Conservation (phyloP, 2,888 invertebrate species). For the Coenonympha glycerion region DNA sequence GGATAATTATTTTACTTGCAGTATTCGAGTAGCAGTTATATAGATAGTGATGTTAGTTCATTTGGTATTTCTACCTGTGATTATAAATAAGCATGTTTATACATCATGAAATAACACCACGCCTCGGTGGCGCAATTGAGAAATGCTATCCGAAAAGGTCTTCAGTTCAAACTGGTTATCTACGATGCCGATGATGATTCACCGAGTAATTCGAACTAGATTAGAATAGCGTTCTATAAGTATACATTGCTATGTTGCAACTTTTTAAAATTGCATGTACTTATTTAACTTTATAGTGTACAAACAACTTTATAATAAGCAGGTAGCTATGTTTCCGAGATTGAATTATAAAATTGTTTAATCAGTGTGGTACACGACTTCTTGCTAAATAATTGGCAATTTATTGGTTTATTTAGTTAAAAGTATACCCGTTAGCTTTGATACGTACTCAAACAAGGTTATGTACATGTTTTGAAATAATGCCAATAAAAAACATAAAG, state of each 20-base stretch:
- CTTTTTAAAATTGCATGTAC: slow-evolving; percentile 2
- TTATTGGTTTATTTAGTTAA: too few species aligned
- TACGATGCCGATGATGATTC: slow-evolving; percentile 18
- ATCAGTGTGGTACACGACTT: background rate
- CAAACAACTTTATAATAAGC: background rate
- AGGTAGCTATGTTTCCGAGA: too few species aligned
- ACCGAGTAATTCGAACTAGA: slow-evolving; percentile 17
- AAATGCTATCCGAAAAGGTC: slow-evolving; percentile 66
- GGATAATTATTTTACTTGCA: too few species aligned
- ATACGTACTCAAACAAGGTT: too few species aligned
- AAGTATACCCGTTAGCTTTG: too few species aligned
- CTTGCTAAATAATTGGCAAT: background rate
- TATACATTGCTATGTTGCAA: background rate
- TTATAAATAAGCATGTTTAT: background rate
- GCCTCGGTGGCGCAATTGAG: slow-evolving; percentile 66
- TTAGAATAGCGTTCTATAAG: slow-evolving; percentile 12
- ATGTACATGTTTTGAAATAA: too few species aligned
- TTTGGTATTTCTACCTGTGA: background rate
- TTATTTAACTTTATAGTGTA: background rate
- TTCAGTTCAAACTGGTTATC: slow-evolving; percentile 49
- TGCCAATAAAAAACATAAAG: too few species aligned
- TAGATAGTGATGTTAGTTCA: background rate
- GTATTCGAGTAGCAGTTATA: too few species aligned
- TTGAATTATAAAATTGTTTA: background rate
- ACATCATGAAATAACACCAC: slow-evolving; percentile 39